Evolutionary conservation across 2,797 vertebrate species (phyloP), one percentile per base, ranked within the genome.

Genomic region (Onychomys torridus): DNA sequence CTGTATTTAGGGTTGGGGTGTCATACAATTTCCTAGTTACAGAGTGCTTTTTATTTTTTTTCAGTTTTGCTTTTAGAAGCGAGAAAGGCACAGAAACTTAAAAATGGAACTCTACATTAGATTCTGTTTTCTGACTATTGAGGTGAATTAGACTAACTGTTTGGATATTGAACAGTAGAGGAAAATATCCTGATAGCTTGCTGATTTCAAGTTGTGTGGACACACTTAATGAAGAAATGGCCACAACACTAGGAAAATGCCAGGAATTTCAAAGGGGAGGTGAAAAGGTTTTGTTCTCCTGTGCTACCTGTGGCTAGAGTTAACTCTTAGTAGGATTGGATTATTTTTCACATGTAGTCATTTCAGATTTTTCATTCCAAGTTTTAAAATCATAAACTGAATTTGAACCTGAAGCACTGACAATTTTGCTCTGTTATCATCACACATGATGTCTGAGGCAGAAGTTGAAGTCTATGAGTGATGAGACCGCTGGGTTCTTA

Each of bases 11-110:
- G 25, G 55, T 27, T 25, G 25, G 21, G 29, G 23, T 43, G 23
- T 94, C 95, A 79, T 55, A 90, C 76, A 90, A 94, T 95, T 94
- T 97, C 43, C 32, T 82, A 91, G 95, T 73, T 85, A 96, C 59
- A 94, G 88, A 86, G 49, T 89, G 23, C n/a, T 71, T 71, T 55
- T 89, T 96, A 65, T 55, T 89, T 96, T 37, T 96, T 86, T 43
- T 89, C 84, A 55, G n/a, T 90, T 78, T 88, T 96, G 69, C 81
- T 96, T 73, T 67, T 34, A 92, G 67, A 27, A 95, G 77, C 71
- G 17, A 95, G 55, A 93, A 91, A 83, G 86, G 46, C 61, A 83
- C 34, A 40, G 73, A 57, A 73, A 10, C 43, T 79, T 89, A 73
- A 91, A 96, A 91, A 86, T 46, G 77, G 29, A 89, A 79, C 49